These are phyloP conservation scores for Mythimna vitellina DNA, from an alignment of 2,888 invertebrate genomes.

Conservation along the genomic window DNA sequence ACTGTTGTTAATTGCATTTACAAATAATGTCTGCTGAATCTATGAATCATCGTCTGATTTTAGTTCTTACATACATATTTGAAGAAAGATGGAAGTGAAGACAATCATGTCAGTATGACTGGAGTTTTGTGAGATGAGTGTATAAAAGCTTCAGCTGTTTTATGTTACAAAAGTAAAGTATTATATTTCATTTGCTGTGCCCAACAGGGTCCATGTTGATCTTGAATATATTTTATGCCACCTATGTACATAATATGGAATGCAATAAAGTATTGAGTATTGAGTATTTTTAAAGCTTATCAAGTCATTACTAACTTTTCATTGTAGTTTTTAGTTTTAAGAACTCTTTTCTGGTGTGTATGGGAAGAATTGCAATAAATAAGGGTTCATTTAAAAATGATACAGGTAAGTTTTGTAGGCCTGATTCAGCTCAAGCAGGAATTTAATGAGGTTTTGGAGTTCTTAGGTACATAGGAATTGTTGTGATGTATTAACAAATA, in stretches of 20 bases:
- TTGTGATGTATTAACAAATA: not conserved
- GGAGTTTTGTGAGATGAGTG: not conserved
- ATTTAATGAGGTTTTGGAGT: not conserved
- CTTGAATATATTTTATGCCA: too few relatives aligned
- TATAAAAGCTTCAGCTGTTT: too few relatives aligned
- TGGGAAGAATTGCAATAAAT: not conserved
- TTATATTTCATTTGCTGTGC: too few relatives aligned
- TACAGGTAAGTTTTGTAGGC: not conserved
- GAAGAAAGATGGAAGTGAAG: not conserved
- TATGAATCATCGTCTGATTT: conserved; percentile 26
- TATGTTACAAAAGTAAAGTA: too few relatives aligned
- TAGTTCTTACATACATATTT: not conserved
- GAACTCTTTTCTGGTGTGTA: too few relatives aligned
- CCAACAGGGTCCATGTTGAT: too few relatives aligned
- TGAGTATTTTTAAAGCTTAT: too few relatives aligned
- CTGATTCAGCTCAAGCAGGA: not conserved
- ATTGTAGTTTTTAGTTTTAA: not conserved
- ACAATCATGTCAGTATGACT: not conserved
- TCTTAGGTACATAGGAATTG: not conserved
- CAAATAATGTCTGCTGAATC: conserved; percentile 18
- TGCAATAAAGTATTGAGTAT: too few relatives aligned
- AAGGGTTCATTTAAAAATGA: not conserved
- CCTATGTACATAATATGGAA: too few relatives aligned
- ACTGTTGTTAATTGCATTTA: conserved; percentile 22
- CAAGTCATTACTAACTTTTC: too few relatives aligned